phyloP scores from a whole-genome alignment of 2,888 invertebrate genomes.

The Caenorhabditis sulstoni region DNA sequence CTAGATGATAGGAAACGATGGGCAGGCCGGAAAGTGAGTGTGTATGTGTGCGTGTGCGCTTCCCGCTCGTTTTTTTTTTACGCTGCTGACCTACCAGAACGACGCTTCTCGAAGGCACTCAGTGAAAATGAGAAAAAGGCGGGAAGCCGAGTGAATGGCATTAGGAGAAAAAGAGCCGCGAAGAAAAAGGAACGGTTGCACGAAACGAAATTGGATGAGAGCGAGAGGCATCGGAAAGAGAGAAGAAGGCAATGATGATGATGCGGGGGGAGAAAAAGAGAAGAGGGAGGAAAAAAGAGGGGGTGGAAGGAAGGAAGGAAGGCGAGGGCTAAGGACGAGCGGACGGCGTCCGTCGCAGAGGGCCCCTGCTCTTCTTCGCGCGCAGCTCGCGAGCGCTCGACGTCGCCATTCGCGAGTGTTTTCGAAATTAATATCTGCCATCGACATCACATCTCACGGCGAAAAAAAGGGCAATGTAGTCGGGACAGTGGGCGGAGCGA shows the following conservation, averaged over 20 bases:
- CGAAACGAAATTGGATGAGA: background rate
- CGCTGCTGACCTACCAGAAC: background rate
- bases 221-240: background rate
- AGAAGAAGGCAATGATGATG: background rate
- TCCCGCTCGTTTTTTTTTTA: conserved; percentile 5
- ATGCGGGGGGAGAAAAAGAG: too few species aligned
- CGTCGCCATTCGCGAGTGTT: too few species aligned
- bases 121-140: conserved; percentile 1
- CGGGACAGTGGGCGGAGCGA: too few species aligned
- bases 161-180: background rate
- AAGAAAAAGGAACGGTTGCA: background rate
- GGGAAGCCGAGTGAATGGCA: too few species aligned
- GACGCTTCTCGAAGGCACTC: background rate
- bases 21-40: too few species aligned
- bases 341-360: conserved; percentile 1
- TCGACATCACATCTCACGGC: background rate
- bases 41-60: background rate
- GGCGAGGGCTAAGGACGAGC: background rate
- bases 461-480: conserved; percentile 3
- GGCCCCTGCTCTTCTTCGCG: background rate
- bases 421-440: conserved; percentile 20
- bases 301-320: background rate
- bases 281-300: conserved; percentile 1
- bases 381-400: too few species aligned
- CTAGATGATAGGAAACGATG: too few species aligned